These are phyloP conservation scores for Pipistrellus kuhlii DNA, from an alignment of 2,797 vertebrate species.

Conservation along the genomic window DNA sequence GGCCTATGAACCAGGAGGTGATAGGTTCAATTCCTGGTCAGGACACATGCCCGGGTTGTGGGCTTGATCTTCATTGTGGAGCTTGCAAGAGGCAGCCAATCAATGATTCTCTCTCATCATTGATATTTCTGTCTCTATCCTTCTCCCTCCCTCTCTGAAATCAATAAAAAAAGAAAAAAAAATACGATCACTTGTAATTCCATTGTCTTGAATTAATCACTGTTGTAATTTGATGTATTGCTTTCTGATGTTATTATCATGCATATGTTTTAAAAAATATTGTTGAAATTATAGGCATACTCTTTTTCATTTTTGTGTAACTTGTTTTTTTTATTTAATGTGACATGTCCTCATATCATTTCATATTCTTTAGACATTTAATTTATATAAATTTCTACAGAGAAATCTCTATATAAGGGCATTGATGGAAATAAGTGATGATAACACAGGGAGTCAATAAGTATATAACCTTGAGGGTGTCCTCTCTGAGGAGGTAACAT, in stretches of 20 bases:
- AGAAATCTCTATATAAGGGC: not conserved
- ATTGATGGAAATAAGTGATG: slow-evolving; percentile 27
- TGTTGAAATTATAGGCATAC: not conserved
- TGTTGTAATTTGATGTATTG: not conserved
- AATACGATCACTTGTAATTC: not conserved
- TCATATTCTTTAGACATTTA: not conserved
- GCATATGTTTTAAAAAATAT: slow-evolving; percentile 40
- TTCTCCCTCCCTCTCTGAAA: too few relatives aligned
- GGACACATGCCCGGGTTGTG: too few relatives aligned
- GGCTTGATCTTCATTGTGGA: too few relatives aligned
- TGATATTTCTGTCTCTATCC: too few relatives aligned
- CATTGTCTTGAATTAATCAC: not conserved
- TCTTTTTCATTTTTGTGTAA: slow-evolving; percentile 21
- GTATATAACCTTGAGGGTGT: not conserved
- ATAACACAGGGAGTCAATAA: not conserved
- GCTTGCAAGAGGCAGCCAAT: too few relatives aligned
- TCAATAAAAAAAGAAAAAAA: not conserved
- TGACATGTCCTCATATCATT: not conserved
- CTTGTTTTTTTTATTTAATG: slow-evolving; percentile 54
- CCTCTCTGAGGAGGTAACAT: not conserved
- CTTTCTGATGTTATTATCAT: slow-evolving; percentile 9
- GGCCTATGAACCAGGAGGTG: too few relatives aligned
- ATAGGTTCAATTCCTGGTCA: too few relatives aligned
- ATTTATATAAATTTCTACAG: slow-evolving; percentile 8
- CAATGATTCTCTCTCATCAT: too few relatives aligned